Evolutionary conservation across 2,888 invertebrate genomes (phyloP), one percentile per base, ranked within the genome.

Genomic region (Xiphydria camelus): DNA sequence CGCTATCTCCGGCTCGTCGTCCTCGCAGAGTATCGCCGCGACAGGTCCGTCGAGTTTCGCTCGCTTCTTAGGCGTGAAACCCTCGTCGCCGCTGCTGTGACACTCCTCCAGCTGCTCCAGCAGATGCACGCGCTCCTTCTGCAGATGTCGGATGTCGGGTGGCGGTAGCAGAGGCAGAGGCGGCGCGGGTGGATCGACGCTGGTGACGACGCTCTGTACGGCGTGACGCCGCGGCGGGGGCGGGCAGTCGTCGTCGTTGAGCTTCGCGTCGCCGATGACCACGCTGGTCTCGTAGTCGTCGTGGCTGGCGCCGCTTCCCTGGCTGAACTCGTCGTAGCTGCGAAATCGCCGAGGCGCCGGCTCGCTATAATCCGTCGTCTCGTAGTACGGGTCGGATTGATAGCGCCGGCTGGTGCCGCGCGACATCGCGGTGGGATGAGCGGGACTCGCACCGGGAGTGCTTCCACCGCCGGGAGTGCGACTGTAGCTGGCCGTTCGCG

Each of bases 241-340:
- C 47, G 75, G 70, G 47, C 75, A 72, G 53, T 78, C 78, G 19
- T 73, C 73, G 51, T 77, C 78, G 35, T 75, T 73, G 41, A 66
- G 46, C 47, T 68, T 68, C 31, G 64, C 61, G 20, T 67, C 70
- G 14, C 64, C 64, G 21, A 70, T 61, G 19, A 66, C 64, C n/a
- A n/a, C n/a, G 46, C 65, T 66, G 41, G 59, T 66, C 44, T 73
- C 70, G 36, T 75, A 76, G 45, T 89, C 87, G 53, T 86, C 87
- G 65, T 84, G 85, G 19, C 83, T 83, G 3, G 84, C 82, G 18
- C 79, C 82, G 49, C 84, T 84, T 62, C 89, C 80, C 76, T 85
- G 83, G 76, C 88, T 82, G 79, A 86, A 86, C 78, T 92, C 84
- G 64, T 88, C 88, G 68, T 83, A 84, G 68, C 80, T 84, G 46